Conservation (phyloP, 1,140 invertebrate species). For the Drosophila biarmipes region DNA sequence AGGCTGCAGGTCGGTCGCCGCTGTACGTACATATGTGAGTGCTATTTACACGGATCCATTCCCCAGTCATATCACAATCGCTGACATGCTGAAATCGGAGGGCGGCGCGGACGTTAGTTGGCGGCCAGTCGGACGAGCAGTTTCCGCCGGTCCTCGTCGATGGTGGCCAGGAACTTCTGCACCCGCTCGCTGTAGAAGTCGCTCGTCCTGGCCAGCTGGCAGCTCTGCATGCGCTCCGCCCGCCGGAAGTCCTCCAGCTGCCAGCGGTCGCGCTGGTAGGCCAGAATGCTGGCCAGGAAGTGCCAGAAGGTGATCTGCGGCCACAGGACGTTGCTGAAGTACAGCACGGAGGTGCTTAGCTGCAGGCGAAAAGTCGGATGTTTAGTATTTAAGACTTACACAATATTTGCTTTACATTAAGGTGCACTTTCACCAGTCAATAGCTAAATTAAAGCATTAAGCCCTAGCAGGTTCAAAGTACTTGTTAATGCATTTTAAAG, state of each 20-base stretch:
- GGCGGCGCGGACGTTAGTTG: conserved; percentile 11
- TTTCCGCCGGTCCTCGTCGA: conserved; percentile 63
- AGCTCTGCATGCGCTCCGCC: conserved; percentile 45
- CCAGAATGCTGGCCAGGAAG: conserved; percentile 92
- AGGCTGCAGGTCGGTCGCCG: conserved; percentile 1
- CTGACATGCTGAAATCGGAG: not conserved
- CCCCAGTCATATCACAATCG: conserved; percentile 25
- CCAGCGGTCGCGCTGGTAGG: conserved; percentile 89
- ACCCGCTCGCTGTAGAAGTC: conserved; percentile 67
- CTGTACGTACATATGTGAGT: conserved; percentile 13
- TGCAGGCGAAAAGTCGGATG: conserved; percentile 74
- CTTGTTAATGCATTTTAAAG: no score
- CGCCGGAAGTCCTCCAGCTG: conserved; percentile 44
- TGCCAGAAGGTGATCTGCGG: conserved; percentile 97
- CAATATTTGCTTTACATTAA: no score
- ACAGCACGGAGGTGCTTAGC: conserved; percentile 89
- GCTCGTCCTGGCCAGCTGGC: conserved; percentile 43
- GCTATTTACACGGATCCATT: conserved; percentile 33
- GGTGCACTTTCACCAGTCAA: no score
- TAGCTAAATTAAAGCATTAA: no score
- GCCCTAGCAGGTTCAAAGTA: no score
- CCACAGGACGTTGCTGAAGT: conserved; percentile 94
- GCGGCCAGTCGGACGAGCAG: conserved; percentile 53
- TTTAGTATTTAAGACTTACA: not conserved
- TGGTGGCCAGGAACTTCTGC: conserved; percentile 58